A percentile compares a stretch with the other conserved stretches of the same genome.
phyloP scores from a whole-genome alignment of 30 jellyfish, hydroid and myxozoan species.

The Aurelia coerulea region DNA sequence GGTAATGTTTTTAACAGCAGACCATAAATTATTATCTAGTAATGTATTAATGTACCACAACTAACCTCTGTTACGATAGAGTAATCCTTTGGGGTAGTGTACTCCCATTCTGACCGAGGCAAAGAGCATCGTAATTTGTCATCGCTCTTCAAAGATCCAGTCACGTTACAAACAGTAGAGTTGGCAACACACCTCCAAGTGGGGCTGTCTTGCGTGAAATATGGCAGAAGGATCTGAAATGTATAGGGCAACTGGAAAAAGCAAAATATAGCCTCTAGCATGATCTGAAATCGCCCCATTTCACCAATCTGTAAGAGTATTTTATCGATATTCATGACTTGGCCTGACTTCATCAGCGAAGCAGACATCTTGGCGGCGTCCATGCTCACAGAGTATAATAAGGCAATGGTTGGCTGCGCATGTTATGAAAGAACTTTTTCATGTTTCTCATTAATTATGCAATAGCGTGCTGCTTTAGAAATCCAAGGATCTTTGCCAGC shows the following conservation, averaged over 20 bases:
- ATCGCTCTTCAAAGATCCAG: slow-evolving; percentile 23
- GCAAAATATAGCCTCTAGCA: slow-evolving; percentile 29
- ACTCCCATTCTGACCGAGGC: slow-evolving; percentile 72
- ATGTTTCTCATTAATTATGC: too few relatives aligned
- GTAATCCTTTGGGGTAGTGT: slow-evolving; percentile 62
- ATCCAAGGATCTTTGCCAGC: too few relatives aligned
- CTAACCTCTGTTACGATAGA: slow-evolving; percentile 78
- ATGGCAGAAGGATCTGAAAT: slow-evolving; percentile 40
- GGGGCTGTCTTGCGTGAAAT: slow-evolving; percentile 45
- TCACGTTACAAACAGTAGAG: slow-evolving; percentile 18
- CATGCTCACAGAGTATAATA: too few relatives aligned
- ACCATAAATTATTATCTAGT: too few relatives aligned
- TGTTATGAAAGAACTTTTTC: too few relatives aligned
- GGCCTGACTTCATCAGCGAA: slow-evolving; percentile 2
- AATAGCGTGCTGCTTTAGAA: too few relatives aligned
- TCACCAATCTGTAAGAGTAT: slow-evolving; percentile 45
- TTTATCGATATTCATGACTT: slow-evolving; percentile 27
- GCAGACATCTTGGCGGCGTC: slow-evolving; percentile 11
- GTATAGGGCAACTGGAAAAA: slow-evolving; percentile 29
- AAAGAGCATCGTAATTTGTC: slow-evolving; percentile 35
- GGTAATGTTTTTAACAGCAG: too few relatives aligned
- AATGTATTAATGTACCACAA: not conserved
- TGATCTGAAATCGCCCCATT: slow-evolving; percentile 43
- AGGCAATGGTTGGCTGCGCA: too few relatives aligned
- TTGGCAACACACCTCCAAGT: slow-evolving; percentile 26